Evolutionary conservation across 2,888 invertebrate species (phyloP).

Genomic region (Boloria selene): DNA sequence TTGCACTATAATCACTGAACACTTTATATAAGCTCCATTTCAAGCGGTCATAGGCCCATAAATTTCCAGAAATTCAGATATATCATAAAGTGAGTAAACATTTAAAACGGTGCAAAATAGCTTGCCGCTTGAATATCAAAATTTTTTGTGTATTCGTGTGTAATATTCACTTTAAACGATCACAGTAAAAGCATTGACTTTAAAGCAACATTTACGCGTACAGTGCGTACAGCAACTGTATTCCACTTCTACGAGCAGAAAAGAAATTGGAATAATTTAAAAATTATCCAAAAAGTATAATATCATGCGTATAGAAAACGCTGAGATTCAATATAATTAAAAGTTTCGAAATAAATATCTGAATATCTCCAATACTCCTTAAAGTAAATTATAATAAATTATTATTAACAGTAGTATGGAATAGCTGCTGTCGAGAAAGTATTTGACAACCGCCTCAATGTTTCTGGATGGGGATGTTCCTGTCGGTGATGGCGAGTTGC

Average conservation of each 20-base stretch:
- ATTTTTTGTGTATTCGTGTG: slow-evolving; percentile 61
- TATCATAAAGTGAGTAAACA: slow-evolving; percentile 20
- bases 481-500: slow-evolving; percentile 90
- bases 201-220: slow-evolving; percentile 59
- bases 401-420: slow-evolving; percentile 79
- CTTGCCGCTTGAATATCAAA: slow-evolving; percentile 52
- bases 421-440: slow-evolving; percentile 69
- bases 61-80: slow-evolving; percentile 24
- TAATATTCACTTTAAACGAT: slow-evolving; percentile 61
- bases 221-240: slow-evolving; percentile 53
- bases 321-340: slow-evolving; percentile 74
- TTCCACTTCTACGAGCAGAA: slow-evolving; percentile 54
- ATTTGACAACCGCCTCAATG: slow-evolving; percentile 62
- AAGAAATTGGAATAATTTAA: slow-evolving; percentile 51
- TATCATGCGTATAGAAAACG: slow-evolving; percentile 51
- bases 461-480: slow-evolving; percentile 90
- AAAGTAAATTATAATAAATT: slow-evolving; percentile 78
- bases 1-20: slow-evolving; percentile 43
- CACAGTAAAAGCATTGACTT: slow-evolving; percentile 67
- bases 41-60: slow-evolving; percentile 44
- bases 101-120: slow-evolving; percentile 34
- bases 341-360: slow-evolving; percentile 70
- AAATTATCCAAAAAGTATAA: slow-evolving; percentile 54
- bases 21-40: slow-evolving; percentile 60
- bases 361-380: slow-evolving; percentile 70